Conservation (phyloP, 2,888 invertebrate genomes). For the Apomyelois bistriatella region DNA sequence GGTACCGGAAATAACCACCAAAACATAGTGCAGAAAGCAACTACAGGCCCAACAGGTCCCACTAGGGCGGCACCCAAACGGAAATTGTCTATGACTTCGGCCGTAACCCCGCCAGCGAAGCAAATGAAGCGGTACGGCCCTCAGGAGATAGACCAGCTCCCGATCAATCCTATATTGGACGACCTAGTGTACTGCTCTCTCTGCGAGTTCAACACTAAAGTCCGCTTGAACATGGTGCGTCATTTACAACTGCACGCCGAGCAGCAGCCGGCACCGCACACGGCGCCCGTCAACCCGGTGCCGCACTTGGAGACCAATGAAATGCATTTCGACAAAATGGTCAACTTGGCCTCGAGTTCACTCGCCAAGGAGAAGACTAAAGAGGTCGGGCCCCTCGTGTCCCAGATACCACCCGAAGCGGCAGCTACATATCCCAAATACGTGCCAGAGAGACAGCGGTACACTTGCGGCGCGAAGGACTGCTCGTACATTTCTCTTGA, state of each 20-base stretch:
- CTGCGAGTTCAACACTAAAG: constrained; percentile 85
- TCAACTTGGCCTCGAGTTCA: constrained; percentile 89
- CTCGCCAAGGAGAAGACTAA: constrained; percentile 34
- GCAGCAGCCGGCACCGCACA: constrained; percentile 82
- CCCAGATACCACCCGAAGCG: constrained; percentile 36
- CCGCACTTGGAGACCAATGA: constrained; percentile 88
- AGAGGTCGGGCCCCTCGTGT: constrained; percentile 21
- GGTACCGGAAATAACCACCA: background rate
- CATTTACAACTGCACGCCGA: constrained; percentile 85
- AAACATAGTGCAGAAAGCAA: background rate
- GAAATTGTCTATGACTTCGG: constrained; percentile 24
- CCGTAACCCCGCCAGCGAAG: constrained; percentile 23
- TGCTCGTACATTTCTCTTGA: constrained; percentile 87
- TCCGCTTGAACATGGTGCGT: constrained; percentile 84
- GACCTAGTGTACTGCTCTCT: constrained; percentile 81
- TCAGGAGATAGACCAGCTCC: constrained; percentile 82
- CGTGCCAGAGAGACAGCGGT: constrained; percentile 79
- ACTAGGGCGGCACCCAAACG: constrained; percentile 26
- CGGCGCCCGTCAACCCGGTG: constrained; percentile 89
- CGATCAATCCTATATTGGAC: constrained; percentile 82
- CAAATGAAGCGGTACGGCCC: constrained; percentile 68
- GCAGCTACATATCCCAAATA: constrained; percentile 62
- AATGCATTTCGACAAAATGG: constrained; percentile 91
- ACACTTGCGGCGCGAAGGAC: constrained; percentile 84
- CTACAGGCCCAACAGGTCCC: constrained; percentile 6